A percentile compares a stretch with the other conserved stretches of the same genome.
These are phyloP conservation scores for Drosophila anomelani DNA, from an alignment of 2,888 invertebrate species.

Conservation along the genomic window DNA sequence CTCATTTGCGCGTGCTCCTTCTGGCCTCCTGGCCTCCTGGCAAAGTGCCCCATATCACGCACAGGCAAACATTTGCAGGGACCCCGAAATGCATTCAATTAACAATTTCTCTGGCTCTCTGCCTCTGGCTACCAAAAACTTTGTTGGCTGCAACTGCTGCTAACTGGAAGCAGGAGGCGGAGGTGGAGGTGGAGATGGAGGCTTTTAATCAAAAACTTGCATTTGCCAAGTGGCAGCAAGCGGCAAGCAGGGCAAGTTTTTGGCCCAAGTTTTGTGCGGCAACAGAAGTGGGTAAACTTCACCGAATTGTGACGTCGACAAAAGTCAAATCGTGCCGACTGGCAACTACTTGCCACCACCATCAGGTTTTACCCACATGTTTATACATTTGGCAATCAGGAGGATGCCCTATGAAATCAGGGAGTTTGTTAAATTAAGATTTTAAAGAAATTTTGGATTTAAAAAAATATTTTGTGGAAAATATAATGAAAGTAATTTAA, in stretches of 20 bases:
- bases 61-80: slow-evolving; percentile 43
- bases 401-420: neutral
- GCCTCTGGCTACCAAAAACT: slow-evolving; percentile 47
- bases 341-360: slow-evolving; percentile 4
- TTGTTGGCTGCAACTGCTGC: slow-evolving; percentile 49
- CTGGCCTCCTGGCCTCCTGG: slow-evolving; percentile 16
- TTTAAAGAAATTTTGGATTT: neutral
- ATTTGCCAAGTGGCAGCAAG: slow-evolving; percentile 65
- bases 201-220: slow-evolving; percentile 80
- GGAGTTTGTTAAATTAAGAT: neutral
- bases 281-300: slow-evolving; percentile 59
- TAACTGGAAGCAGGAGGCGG: slow-evolving; percentile 3
- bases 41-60: slow-evolving; percentile 43
- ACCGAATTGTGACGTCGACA: slow-evolving; percentile 77
- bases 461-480: no score
- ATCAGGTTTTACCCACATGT: slow-evolving; percentile 18
- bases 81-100: slow-evolving; percentile 70
- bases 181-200: slow-evolving; percentile 42
- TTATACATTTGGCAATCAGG: slow-evolving; percentile 59
- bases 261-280: slow-evolving; percentile 62
- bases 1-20: slow-evolving; percentile 3
- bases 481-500: neutral
- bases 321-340: slow-evolving; percentile 75
- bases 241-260: slow-evolving; percentile 69
- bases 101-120: slow-evolving; percentile 65